Evolutionary conservation across 2,888 invertebrate genomes (phyloP).

Genomic region (Caenorhabditis macrosperma): DNA sequence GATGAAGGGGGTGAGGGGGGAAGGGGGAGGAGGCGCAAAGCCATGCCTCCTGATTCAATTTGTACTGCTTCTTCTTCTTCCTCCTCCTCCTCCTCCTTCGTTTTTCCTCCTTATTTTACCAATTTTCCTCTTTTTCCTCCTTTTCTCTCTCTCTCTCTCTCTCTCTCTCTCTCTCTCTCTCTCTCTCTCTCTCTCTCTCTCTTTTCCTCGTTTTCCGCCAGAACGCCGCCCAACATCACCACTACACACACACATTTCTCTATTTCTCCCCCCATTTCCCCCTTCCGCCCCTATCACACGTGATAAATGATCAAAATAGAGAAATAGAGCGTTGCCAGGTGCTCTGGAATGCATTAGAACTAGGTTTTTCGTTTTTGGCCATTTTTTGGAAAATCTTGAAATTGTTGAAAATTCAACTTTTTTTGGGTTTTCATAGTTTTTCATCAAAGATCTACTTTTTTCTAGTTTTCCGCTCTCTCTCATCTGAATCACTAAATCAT

Average conservation of each 20-base stretch:
- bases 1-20: constrained; percentile 1
- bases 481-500: neutral
- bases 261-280: too few species aligned
- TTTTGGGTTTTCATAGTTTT: constrained; percentile 1
- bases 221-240: neutral
- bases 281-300: too few species aligned
- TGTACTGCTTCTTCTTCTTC: constrained; percentile 43
- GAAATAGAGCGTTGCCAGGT: too few species aligned
- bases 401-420: neutral
- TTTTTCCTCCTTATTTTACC: neutral
- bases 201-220: too few species aligned
- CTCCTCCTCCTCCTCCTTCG: neutral
- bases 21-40: constrained; percentile 9
- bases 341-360: too few species aligned
- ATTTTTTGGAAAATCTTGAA: too few species aligned
- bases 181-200: neutral
- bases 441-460: neutral
- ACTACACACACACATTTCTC: too few species aligned
- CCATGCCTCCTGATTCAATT: constrained; percentile 49
- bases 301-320: too few species aligned
- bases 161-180: neutral
- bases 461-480: too few species aligned
- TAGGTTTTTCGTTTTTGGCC: too few species aligned
- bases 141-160: neutral
- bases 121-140: constrained; percentile 4